Evolutionary conservation across 2,888 invertebrate species (phyloP), one percentile per base, ranked within the genome.

Genomic region (Neoitamus cyanurus): DNA sequence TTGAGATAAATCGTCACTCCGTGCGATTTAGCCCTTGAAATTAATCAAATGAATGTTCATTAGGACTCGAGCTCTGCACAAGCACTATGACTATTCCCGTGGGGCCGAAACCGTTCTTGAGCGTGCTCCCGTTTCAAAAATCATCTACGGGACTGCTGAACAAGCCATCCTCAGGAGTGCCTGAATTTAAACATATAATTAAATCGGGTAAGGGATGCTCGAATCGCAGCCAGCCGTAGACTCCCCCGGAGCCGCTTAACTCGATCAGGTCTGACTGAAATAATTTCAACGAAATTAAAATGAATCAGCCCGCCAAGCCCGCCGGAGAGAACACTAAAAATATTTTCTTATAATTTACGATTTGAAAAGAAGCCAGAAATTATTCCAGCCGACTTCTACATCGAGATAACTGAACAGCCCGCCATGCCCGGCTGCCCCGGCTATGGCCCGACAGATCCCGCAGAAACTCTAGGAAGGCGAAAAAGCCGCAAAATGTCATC

Each of bases 281-380:
- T 42, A 75, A 75, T 34, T 75, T 75, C 37, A 75, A 25, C 11
- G 42, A 75, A 75, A 75, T 75, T 75, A 20, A 34, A 75, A 42
- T 75, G 75, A 75, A 75, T 75, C 42, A 37, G 25, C 25, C 42
- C 3, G n/a, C 20, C 6, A 6, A 58, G 58, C n/a, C 4, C 42
- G 13, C 25, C 28, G n/a, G 5, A 37, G 34, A 70, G 28, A 31
- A 36, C 15, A 73, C 73, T 36, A 37, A 75, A 75, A 75, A 75
- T 28, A 58, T 80, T 80, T 80, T 80, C 78, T 58, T 80, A 48
- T 80, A 80, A 80, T 80, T 80, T 80, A 80, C 78, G 78, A 80
- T 68, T 82, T 68, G 37, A 82, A 82, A 69, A 37, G 69, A 68
- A 80, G 80, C 80, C 58, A 58, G 75, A 34, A 31, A 77, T 46